Evolutionary conservation across 2,888 invertebrate species (phyloP).

Genomic region (Nemoura dubitans): DNA sequence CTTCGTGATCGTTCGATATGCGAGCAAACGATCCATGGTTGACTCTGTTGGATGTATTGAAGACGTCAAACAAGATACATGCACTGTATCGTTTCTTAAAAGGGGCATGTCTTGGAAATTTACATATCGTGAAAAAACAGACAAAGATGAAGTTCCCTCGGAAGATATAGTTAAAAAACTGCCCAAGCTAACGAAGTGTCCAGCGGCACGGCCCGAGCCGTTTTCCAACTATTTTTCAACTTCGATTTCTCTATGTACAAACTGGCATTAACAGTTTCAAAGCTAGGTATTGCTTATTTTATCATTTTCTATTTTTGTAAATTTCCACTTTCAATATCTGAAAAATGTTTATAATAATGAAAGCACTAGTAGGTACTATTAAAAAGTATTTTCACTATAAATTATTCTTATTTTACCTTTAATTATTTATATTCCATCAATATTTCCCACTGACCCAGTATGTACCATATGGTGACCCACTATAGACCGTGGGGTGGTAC

Average conservation of each 20-base stretch:
- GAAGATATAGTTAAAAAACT: background rate
- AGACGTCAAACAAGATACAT: background rate
- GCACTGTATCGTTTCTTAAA: background rate
- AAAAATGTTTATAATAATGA: background rate
- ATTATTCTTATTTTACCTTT: no score
- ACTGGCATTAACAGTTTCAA: no score
- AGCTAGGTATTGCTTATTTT: background rate
- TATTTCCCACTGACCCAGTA: background rate
- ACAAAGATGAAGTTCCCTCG: background rate
- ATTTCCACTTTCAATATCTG: background rate
- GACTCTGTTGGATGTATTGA: no score
- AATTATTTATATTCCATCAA: no score
- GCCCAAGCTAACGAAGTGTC: background rate
- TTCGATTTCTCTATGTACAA: background rate
- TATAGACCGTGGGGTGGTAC: background rate
- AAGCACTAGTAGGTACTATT: no score
- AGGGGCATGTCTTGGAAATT: background rate
- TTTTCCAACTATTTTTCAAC: background rate
- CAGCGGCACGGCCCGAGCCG: background rate
- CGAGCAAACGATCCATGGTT: background rate
- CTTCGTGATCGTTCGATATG: no score
- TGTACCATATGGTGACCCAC: background rate
- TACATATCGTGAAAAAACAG: background rate
- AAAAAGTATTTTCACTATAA: no score
- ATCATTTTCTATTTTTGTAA: background rate